Conservation (phyloP, 2,888 invertebrate species). For the Glaucopsyche alexis region DNA sequence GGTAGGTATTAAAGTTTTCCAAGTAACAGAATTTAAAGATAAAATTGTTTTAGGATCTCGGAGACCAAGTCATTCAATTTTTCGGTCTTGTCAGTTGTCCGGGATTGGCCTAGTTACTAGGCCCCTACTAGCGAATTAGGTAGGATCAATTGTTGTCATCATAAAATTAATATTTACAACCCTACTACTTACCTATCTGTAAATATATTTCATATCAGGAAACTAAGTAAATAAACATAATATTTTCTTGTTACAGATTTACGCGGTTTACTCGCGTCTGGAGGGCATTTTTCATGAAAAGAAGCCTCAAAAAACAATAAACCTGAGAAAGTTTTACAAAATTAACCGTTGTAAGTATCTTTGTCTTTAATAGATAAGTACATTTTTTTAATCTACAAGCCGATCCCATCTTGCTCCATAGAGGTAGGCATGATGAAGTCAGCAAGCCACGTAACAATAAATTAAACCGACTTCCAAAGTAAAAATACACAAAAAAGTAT, state of each 20-base stretch:
- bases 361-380: not conserved
- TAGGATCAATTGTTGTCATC: not conserved
- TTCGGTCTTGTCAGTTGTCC: too few species aligned
- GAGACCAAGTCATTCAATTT: too few species aligned
- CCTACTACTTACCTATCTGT: not conserved
- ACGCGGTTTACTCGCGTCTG: constrained; percentile 1
- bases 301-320: not conserved
- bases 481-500: too few species aligned
- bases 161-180: not conserved
- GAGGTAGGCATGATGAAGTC: too few species aligned
- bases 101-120: too few species aligned
- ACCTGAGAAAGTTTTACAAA: constrained; percentile 4
- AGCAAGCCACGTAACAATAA: too few species aligned
- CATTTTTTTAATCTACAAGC: not conserved
- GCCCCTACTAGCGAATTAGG: too few species aligned
- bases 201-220: not conserved
- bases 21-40: not conserved
- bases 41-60: too few species aligned
- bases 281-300: not conserved
- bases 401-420: too few species aligned
- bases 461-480: too few species aligned
- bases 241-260: constrained; percentile 5
- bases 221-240: not conserved
- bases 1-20: not conserved
- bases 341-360: not conserved